Percentiles rank a stretch among this genome's conserved stretches.
phyloP scores from a whole-genome alignment of 2,888 invertebrate species.

The Caenorhabditis sp. region DNA sequence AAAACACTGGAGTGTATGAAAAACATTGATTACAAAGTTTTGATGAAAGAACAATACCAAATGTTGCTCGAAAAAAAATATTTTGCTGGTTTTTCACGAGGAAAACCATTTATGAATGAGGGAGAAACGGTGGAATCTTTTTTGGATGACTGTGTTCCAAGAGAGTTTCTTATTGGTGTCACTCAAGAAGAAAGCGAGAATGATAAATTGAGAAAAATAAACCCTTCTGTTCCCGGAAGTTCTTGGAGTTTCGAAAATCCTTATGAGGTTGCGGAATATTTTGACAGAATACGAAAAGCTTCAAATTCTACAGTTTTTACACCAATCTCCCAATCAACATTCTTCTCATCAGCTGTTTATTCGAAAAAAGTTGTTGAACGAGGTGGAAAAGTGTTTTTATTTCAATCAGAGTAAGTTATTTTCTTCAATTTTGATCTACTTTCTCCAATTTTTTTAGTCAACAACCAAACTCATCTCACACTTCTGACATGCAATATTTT shows the following conservation, averaged over 20 bases:
- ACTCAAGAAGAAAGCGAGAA: constrained; percentile 13
- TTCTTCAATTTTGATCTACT: not conserved
- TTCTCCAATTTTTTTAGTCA: constrained; percentile 10
- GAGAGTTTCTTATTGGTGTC: constrained; percentile 24
- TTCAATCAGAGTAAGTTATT: constrained; percentile 18
- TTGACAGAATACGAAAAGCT: constrained; percentile 6
- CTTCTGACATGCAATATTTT: constrained; percentile 34
- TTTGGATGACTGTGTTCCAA: constrained; percentile 9
- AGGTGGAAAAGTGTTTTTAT: constrained; percentile 26
- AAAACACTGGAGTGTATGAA: not conserved
- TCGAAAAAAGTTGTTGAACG: constrained; percentile 3
- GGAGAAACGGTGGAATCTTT: constrained; percentile 22
- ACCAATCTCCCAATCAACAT: constrained; percentile 11
- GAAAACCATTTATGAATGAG: constrained; percentile 19
- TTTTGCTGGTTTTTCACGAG: constrained; percentile 14
- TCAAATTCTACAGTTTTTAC: not conserved
- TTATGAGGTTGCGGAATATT: constrained; percentile 22
- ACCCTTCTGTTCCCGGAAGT: constrained; percentile 16
- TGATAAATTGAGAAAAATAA: constrained; percentile 6
- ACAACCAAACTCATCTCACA: constrained; percentile 15
- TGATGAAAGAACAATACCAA: constrained; percentile 24
- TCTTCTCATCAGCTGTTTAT: constrained; percentile 12
- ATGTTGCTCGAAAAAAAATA: constrained; percentile 17
- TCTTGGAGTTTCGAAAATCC: constrained; percentile 35
- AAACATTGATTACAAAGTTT: constrained; percentile 6